Percentiles rank a stretch among this genome's conserved stretches.
These are phyloP conservation scores for Limonius californicus DNA, from an alignment of 1,140 invertebrate species.

Conservation along the genomic window DNA sequence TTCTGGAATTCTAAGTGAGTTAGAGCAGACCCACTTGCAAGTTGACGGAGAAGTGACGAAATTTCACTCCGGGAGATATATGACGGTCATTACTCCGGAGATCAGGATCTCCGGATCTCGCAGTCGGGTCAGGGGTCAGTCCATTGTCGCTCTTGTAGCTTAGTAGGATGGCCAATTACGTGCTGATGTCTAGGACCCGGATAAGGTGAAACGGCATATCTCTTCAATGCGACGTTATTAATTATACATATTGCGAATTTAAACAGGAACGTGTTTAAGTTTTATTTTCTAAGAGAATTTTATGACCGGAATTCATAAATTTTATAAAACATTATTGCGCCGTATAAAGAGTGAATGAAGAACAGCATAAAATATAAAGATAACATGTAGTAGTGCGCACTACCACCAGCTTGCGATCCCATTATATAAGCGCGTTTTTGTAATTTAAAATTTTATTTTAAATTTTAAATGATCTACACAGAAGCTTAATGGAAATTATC, in stretches of 20 bases:
- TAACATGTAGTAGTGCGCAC: too few species aligned
- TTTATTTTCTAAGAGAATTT: neutral
- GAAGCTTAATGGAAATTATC: too few species aligned
- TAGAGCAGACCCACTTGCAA: slow-evolving; percentile 23
- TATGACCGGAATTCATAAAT: slow-evolving; percentile 12
- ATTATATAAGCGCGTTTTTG: too few species aligned
- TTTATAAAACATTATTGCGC: neutral
- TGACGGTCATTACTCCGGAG: slow-evolving; percentile 29
- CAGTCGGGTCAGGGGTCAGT: slow-evolving; percentile 24
- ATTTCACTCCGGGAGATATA: slow-evolving; percentile 31
- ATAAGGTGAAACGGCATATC: neutral
- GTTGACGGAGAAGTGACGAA: slow-evolving; percentile 34
- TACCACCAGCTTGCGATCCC: too few species aligned
- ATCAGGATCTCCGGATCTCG: slow-evolving; percentile 25
- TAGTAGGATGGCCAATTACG: slow-evolving; percentile 7
- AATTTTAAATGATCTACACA: too few species aligned
- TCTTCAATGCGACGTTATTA: neutral
- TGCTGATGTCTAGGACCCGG: slow-evolving; percentile 5
- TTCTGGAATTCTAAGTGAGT: slow-evolving; percentile 5
- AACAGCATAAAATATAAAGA: too few species aligned
- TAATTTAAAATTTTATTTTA: too few species aligned
- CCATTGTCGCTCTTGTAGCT: slow-evolving; percentile 25
- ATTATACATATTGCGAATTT: neutral
- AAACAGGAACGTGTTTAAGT: slow-evolving; percentile 1
- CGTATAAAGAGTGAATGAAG: neutral